Percentiles rank a stretch among this genome's conserved stretches.
These are phyloP conservation scores for Mycteria americana DNA, from an alignment of 2,797 vertebrate genomes.

Conservation along the genomic window DNA sequence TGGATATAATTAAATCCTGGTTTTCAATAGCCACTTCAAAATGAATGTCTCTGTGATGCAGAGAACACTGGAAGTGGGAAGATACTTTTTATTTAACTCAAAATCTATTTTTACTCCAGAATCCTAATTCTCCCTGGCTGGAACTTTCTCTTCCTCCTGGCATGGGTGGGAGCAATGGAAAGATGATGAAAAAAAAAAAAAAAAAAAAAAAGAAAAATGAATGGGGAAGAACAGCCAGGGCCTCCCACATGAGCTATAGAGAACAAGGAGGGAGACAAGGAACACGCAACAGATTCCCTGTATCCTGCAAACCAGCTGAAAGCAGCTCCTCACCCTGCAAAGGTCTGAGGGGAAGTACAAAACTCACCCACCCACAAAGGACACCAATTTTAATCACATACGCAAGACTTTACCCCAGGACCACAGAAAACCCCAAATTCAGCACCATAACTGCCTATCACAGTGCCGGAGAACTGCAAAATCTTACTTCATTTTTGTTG, in stretches of 20 bases:
- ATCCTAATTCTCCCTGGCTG: background rate
- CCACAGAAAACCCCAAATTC: background rate
- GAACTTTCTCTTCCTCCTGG: background rate
- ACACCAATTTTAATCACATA: background rate
- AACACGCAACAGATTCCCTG: background rate
- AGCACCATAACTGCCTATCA: background rate
- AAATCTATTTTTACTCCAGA: conserved; percentile 17
- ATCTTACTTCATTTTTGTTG: background rate
- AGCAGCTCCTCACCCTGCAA: background rate
- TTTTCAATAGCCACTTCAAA: background rate
- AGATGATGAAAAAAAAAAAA: background rate
- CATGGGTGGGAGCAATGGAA: background rate
- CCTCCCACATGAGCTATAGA: background rate
- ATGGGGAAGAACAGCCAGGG: background rate
- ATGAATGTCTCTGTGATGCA: background rate
- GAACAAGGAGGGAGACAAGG: background rate
- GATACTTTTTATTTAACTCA: background rate
- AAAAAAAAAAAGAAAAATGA: background rate
- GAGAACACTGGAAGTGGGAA: background rate
- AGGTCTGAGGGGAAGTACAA: background rate
- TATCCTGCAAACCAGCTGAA: background rate
- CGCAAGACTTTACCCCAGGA: background rate
- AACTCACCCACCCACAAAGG: background rate
- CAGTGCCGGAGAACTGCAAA: background rate
- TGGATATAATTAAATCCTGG: background rate